phyloP scores from a whole-genome alignment of 2,888 invertebrate genomes.

The Drepana falcataria region DNA sequence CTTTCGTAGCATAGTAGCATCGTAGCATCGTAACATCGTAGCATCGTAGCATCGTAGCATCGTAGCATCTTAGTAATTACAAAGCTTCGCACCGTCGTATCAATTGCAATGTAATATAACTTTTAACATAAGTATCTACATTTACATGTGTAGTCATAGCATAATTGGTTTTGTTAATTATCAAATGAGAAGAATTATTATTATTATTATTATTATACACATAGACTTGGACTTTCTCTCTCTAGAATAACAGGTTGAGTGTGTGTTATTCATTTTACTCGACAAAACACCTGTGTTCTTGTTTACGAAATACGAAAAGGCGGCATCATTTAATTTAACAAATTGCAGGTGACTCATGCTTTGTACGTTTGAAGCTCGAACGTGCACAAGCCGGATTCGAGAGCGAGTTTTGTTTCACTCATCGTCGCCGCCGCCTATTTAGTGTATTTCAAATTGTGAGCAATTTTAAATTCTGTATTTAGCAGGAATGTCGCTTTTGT shows the following conservation, averaged over 20 bases:
- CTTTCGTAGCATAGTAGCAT: not conserved
- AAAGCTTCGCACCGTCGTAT: not conserved
- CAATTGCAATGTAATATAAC: too few relatives aligned
- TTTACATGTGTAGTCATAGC: too few relatives aligned
- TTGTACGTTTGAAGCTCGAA: slow-evolving; percentile 21
- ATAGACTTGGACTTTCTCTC: not conserved
- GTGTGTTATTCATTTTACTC: slow-evolving; percentile 37
- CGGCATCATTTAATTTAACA: slow-evolving; percentile 41
- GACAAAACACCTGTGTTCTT: slow-evolving; percentile 45
- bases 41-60: not conserved
- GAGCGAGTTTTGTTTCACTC: not conserved
- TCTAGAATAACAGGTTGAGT: slow-evolving; percentile 26
- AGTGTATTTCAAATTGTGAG: not conserved
- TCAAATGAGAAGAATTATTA: not conserved
- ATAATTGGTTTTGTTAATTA: too few relatives aligned
- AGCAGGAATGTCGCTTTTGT: not conserved
- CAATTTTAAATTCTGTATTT: not conserved
- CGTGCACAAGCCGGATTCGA: slow-evolving; percentile 2
- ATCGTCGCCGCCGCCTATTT: not conserved
- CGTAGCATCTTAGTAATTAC: not conserved
- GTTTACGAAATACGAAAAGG: slow-evolving; percentile 20
- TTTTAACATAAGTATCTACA: too few relatives aligned
- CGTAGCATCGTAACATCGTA: not conserved
- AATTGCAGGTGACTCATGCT: slow-evolving; percentile 25
- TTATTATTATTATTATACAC: not conserved